phyloP scores from a whole-genome alignment of 2,113 vertebrate genomes.

The Brachypteracias leptosomus region DNA sequence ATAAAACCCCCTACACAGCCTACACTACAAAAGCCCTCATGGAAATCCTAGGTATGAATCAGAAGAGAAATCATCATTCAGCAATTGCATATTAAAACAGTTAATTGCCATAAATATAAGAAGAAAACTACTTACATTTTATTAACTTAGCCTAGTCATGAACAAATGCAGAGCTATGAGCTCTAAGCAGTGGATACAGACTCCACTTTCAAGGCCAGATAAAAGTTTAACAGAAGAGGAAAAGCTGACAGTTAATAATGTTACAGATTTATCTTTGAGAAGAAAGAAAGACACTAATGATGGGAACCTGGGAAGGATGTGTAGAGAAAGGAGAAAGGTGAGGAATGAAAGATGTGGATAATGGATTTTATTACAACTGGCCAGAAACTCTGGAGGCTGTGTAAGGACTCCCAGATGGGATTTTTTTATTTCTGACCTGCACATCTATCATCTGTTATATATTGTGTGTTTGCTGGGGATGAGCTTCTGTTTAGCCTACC shows the following conservation, averaged over 20 bases:
- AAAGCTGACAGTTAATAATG: not conserved
- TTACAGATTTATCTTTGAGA: not conserved
- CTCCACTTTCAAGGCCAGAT: not conserved
- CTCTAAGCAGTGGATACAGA: not conserved
- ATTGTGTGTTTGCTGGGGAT: not conserved
- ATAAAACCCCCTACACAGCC: not conserved
- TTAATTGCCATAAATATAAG: not conserved
- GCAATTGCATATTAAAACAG: not conserved
- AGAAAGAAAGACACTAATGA: not conserved
- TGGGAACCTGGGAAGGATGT: not conserved
- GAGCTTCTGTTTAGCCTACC: slow-evolving; percentile 1
- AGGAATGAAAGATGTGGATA: not conserved
- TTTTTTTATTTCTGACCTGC: not conserved
- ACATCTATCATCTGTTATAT: not conserved
- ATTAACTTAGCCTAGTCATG: not conserved
- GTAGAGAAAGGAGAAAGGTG: not conserved
- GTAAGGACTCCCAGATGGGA: not conserved
- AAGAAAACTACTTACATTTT: not conserved
- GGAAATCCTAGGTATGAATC: not conserved
- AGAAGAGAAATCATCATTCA: not conserved
- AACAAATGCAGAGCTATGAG: not conserved
- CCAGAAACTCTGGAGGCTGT: not conserved
- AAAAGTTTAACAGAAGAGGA: not conserved
- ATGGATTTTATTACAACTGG: not conserved
- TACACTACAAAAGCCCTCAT: not conserved